Percentiles rank a stretch among this genome's conserved stretches.
phyloP scores from a whole-genome alignment of 30 jellyfish, hydroid and myxozoan species.

The Sanderia malayensis region DNA sequence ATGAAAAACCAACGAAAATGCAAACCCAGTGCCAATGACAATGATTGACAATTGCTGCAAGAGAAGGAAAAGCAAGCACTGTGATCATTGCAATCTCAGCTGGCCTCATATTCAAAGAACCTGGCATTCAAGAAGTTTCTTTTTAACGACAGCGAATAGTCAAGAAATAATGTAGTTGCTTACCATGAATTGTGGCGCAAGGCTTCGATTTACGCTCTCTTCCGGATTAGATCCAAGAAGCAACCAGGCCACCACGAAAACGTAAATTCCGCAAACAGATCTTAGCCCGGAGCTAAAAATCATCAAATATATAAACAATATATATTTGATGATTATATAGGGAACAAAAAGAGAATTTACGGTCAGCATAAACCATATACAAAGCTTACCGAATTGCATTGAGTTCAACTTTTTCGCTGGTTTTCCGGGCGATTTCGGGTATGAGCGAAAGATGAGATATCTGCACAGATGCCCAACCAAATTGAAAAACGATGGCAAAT shows the following conservation, averaged over 20 bases:
- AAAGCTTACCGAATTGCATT: constrained; percentile 84
- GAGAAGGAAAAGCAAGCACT: neutral
- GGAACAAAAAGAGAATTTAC: too few species aligned
- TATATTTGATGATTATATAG: too few species aligned
- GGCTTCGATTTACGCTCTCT: constrained; percentile 46
- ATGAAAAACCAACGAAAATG: constrained; percentile 61
- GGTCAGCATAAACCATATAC: too few species aligned
- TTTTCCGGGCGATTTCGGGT: constrained; percentile 74
- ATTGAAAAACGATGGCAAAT: constrained; percentile 80
- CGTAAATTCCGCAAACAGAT: constrained; percentile 79
- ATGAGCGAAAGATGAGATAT: constrained; percentile 82
- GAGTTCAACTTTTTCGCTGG: constrained; percentile 75
- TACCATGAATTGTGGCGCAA: constrained; percentile 78
- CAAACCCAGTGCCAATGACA: constrained; percentile 70
- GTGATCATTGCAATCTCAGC: too few species aligned
- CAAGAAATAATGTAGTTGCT: neutral
- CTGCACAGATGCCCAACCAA: constrained; percentile 96
- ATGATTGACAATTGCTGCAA: constrained; percentile 53
- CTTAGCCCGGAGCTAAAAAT: constrained; percentile 68
- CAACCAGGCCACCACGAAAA: constrained; percentile 76
- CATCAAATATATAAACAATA: too few species aligned
- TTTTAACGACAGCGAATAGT: too few species aligned
- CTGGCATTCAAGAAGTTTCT: too few species aligned
- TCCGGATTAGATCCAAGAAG: constrained; percentile 79
- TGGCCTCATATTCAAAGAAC: too few species aligned